A percentile compares a stretch with the other conserved stretches of the same genome.
Evolutionary conservation across 2,888 invertebrate genomes (phyloP).

Genomic region (Timandra comae): DNA sequence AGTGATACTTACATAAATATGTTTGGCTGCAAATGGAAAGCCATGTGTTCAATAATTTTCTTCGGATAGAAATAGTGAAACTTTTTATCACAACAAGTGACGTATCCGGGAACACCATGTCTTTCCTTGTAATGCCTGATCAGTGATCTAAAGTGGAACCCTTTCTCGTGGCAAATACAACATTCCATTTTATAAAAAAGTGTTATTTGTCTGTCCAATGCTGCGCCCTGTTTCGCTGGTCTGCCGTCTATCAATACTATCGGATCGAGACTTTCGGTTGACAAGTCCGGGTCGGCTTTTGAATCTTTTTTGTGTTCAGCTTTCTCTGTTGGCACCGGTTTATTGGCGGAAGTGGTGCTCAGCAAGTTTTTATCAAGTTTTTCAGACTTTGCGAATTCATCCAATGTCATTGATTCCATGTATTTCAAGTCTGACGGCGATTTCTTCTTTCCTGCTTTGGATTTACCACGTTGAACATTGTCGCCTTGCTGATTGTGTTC

Average conservation of each 20-base stretch:
- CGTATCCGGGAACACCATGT: constrained; percentile 68
- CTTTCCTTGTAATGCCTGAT: constrained; percentile 70
- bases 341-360: constrained; percentile 24
- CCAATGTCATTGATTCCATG: constrained; percentile 61
- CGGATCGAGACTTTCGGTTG: constrained; percentile 44
- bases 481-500: constrained; percentile 59
- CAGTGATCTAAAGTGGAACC: constrained; percentile 61
- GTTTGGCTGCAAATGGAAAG: constrained; percentile 62
- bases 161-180: constrained; percentile 63
- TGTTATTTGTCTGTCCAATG: constrained; percentile 62
- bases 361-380: constrained; percentile 52
- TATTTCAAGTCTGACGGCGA: constrained; percentile 52
- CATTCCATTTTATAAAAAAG: constrained; percentile 72
- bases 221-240: constrained; percentile 60
- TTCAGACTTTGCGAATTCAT: constrained; percentile 58
- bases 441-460: constrained; percentile 34
- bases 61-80: constrained; percentile 70
- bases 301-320: constrained; percentile 21
- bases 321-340: constrained; percentile 8
- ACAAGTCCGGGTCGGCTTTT: constrained; percentile 25
- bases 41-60: constrained; percentile 71
- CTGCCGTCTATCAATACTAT: constrained; percentile 57
- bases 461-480: constrained; percentile 21
- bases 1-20: constrained; percentile 69
- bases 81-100: constrained; percentile 66